These are phyloP conservation scores for Porites lobata DNA, from an alignment of 92 coral and sea anemone species.

Conservation along the genomic window DNA sequence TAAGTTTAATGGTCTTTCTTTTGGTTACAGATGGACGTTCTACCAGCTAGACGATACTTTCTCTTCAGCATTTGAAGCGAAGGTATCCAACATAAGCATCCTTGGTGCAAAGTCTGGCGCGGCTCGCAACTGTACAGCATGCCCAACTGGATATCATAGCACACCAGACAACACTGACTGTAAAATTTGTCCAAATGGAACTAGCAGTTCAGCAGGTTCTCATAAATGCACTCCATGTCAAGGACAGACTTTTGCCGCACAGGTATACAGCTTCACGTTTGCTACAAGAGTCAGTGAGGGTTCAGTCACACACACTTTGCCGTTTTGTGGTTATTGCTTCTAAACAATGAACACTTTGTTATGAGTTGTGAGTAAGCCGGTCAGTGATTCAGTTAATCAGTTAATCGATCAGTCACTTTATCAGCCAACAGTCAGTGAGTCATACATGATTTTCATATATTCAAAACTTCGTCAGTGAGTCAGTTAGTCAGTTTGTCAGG, in stretches of 20 bases:
- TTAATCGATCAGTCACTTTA: no score
- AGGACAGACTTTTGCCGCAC: slow-evolving; percentile 66
- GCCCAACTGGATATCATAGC: slow-evolving; percentile 72
- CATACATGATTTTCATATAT: no score
- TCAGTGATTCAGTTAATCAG: no score
- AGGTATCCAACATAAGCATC: slow-evolving; percentile 71
- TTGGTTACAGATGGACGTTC: slow-evolving; percentile 74
- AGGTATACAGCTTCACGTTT: slow-evolving; percentile 44
- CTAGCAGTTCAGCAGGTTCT: slow-evolving; percentile 61
- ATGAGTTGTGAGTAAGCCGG: no score
- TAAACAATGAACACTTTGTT: no score
- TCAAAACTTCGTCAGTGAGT: no score
- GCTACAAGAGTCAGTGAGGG: neutral
- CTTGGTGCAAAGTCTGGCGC: slow-evolving; percentile 78
- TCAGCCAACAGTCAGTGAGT: no score
- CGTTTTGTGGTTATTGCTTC: no score
- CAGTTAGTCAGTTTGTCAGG: no score
- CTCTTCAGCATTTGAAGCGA: slow-evolving; percentile 85
- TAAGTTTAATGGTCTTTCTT: no score
- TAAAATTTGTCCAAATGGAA: slow-evolving; percentile 74
- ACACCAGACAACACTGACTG: slow-evolving; percentile 74
- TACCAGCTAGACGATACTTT: slow-evolving; percentile 78
- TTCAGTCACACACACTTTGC: neutral
- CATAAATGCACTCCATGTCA: slow-evolving; percentile 58
- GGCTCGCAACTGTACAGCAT: slow-evolving; percentile 78